Conservation (phyloP, 2,797 vertebrate species). For the Lates japonicus region DNA sequence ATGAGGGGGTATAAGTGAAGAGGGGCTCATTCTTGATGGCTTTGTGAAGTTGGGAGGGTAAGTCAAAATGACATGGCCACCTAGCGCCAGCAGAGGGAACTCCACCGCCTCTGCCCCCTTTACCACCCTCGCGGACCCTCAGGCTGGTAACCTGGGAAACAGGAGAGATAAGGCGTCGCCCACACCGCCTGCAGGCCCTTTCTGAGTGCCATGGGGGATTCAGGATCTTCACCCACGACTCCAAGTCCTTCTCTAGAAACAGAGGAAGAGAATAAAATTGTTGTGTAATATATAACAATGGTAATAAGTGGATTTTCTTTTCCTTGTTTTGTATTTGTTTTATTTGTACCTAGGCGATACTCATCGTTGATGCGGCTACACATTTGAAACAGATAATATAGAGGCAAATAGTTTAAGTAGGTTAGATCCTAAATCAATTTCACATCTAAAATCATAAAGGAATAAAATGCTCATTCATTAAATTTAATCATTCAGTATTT, state of each 20-base stretch:
- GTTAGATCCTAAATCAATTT: background rate
- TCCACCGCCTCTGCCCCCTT: conserved; percentile 99
- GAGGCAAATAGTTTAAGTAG: background rate
- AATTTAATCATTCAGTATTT: conserved; percentile 2
- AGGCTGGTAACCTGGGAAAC: conserved; percentile 98
- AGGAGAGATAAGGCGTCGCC: conserved; percentile 95
- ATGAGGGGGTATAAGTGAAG: conserved; percentile 26
- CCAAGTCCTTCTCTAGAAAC: conserved; percentile 93
- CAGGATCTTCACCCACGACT: conserved; percentile 97
- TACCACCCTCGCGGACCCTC: conserved; percentile 94
- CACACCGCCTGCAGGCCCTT: conserved; percentile 95
- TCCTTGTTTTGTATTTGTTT: background rate
- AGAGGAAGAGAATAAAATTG: background rate
- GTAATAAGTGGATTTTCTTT: background rate
- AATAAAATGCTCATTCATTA: conserved; percentile 8
- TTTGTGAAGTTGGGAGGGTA: conserved; percentile 58
- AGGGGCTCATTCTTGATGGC: no score
- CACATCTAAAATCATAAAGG: background rate
- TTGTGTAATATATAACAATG: background rate
- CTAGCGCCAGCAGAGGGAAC: conserved; percentile 99
- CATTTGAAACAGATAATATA: background rate
- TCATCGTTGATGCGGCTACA: background rate
- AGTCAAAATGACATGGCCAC: conserved; percentile 97
- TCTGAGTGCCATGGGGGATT: conserved; percentile 95
- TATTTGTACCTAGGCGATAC: background rate